phyloP scores from a whole-genome alignment of 2,797 vertebrate genomes.

The Mormyrops attenuatus region DNA sequence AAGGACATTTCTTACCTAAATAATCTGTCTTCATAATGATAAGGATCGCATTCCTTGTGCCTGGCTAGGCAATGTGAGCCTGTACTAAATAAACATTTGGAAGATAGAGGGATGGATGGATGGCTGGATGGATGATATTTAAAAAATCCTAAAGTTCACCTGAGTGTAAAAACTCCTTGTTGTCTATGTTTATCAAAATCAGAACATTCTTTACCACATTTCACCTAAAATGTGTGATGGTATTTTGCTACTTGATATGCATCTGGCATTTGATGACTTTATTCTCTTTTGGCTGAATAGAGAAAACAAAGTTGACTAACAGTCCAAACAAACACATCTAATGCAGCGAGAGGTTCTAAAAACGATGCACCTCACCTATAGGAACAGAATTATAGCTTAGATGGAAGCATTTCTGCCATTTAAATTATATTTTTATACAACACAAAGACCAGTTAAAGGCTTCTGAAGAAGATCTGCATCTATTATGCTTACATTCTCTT shows the following conservation, averaged over 20 bases:
- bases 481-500: not conserved
- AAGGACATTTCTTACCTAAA: not conserved
- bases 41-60: not conserved
- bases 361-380: not conserved
- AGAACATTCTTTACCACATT: not conserved
- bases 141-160: not conserved
- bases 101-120: not conserved
- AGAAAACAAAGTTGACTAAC: not conserved
- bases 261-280: not conserved
- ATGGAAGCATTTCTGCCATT: not conserved
- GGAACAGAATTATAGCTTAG: not conserved
- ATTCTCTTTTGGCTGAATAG: not conserved
- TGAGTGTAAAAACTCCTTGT: not conserved
- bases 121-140: not conserved
- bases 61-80: not conserved
- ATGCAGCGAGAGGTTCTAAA: not conserved
- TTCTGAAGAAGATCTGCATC: not conserved
- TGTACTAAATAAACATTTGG: not conserved
- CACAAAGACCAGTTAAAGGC: not conserved
- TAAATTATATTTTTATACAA: not conserved
- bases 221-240: not conserved
- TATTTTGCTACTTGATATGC: not conserved
- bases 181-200: not conserved
- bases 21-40: not conserved
- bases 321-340: not conserved